A percentile compares a stretch with the other conserved stretches of the same genome.
These are phyloP conservation scores for Hydra vulgaris DNA, from an alignment of 30 jellyfish, hydroid and myxozoan species.

Conservation along the genomic window DNA sequence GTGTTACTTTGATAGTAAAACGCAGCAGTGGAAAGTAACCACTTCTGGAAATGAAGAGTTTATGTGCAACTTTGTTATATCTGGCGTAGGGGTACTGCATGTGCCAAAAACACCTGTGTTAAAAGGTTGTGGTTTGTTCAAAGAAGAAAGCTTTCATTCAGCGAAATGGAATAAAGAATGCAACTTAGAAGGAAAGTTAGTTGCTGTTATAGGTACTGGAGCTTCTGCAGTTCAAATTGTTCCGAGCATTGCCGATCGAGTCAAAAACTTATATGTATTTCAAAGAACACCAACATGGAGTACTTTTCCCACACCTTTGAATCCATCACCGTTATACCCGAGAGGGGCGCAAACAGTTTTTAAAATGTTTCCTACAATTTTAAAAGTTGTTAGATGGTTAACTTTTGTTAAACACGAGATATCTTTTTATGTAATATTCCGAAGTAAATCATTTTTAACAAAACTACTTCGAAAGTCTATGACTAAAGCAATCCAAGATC, in stretches of 20 bases:
- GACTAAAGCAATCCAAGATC: background rate
- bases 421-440: background rate
- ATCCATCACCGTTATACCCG: too few relatives aligned
- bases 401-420: background rate
- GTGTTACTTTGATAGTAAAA: background rate
- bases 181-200: background rate
- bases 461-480: background rate
- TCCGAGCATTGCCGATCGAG: background rate
- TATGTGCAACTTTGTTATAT: background rate
- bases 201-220: constrained; percentile 1
- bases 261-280: background rate
- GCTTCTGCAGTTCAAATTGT: background rate
- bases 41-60: background rate
- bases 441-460: background rate
- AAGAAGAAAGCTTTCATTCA: background rate
- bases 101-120: background rate
- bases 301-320: background rate
- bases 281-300: constrained; percentile 1
- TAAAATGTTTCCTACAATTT: background rate
- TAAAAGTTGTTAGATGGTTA: background rate
- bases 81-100: background rate
- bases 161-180: constrained; percentile 1
- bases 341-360: background rate
- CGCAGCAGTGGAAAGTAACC: background rate
- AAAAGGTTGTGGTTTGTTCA: background rate